Evolutionary conservation across 2,113 vertebrate species (phyloP), one percentile per base, ranked within the genome.

Genomic region (Cephalopterus ornatus): DNA sequence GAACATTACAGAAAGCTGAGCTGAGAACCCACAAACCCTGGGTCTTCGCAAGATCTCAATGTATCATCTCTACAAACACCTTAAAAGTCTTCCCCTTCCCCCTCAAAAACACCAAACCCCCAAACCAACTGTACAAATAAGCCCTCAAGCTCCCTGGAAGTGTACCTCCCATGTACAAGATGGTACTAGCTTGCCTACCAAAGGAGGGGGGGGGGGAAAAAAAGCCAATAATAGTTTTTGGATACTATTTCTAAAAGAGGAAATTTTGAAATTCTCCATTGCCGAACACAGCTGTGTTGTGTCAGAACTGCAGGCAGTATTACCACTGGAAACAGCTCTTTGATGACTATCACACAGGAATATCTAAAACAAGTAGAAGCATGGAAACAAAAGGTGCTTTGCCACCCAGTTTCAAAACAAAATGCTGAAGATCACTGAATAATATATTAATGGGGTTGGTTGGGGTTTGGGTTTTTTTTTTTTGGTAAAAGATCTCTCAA

Each of bases 341-440:
- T 96, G 95, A 96, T 96, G 90, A 92, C 85, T 96, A 95, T 97
- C 96, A 22, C 76, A 65, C 55, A 41, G 27, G 76, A 93, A 90
- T 92, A 96, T 87, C 95, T 96, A 71, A 77, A 95, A 96, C 92
- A 96, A 95, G 95, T 96, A 96, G 71, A 77, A 96, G 94, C 95
- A 96, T 52, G 85, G 96, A 94, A 96, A 94, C 55, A 67, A 94
- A 50, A 79, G 68, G 41, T 22, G 28, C 65, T 92, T 95, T 95
- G 92, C 93, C 93, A 95, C 93, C 85, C 93, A 96, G 80, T 95
- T 93, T 88, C 92, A 94, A 92, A 94, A 90, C 70, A 91, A 79
- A 96, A 87, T 46, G 73, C 47, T 87, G 56, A 92, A 93, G 56
- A 90, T 72, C 72, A 52, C 56, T 52, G 56, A 87, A 93, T 62